Base-by-base conservation (phyloP, 2,113 vertebrate genomes). In the Aptenodytes patagonicus region DNA sequence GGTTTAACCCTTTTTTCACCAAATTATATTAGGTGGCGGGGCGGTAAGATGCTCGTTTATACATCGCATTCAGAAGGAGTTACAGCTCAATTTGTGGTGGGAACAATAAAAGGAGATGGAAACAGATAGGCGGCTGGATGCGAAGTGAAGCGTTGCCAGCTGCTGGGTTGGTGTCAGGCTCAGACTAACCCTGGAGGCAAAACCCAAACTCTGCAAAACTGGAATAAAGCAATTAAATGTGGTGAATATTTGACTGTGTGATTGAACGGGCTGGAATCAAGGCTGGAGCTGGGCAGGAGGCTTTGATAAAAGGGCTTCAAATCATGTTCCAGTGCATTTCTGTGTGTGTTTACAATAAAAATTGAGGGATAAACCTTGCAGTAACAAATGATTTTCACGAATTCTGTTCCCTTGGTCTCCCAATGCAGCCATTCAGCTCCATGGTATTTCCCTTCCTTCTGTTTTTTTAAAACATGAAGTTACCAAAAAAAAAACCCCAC, bases 11-110 rank as follows among this genome's bases (percentile, higher is more conserved):
- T 84, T 94, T 84, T 94, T 54, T 1, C 42, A 34, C 13, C 13
- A 0, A 17, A 4, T 2, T 14, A 13, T 2, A 2, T 18, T 5
- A 21, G 29, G 49, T 6, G 31, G 34, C 78, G 40, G 68, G 38
- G 61, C 54, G 70, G 61, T 4, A 6, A 71, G 90, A 54, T 9
- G 49, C 58, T 80, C 38, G 0, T 46, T 71, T 32, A 9, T 10
- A 22, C 10, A 1, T 28, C 2, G 3, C 49, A 5, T 58, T 51
- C 3, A 1, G 57, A 44, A 19, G 5, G 93, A 83, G 28, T 34
- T 87, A 14, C 29, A 60, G 78, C 90, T 90, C 17, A 1, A 6
- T 64, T 60, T 71, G 90, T 49, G 78, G 69, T 28, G 28, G 88
- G 70, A 82, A 9, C 51, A 82, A 42, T 51, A 42, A 71, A 24